phyloP scores from a whole-genome alignment of 2,113 vertebrate genomes.

The Bombycilla garrulus region DNA sequence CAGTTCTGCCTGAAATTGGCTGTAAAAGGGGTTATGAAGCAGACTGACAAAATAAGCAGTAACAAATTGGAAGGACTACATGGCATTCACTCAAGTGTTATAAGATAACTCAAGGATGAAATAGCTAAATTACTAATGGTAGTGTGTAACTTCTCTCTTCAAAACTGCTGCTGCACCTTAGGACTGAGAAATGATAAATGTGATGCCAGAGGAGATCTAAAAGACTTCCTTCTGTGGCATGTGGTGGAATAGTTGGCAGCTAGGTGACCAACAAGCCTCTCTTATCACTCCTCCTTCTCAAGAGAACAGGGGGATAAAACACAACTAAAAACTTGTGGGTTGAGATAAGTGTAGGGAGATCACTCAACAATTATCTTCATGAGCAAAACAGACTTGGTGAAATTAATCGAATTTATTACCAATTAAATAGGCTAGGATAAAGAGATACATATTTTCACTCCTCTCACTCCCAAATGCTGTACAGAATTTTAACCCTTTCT shows the following conservation, averaged over 20 bases:
- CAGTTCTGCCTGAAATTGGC: not conserved
- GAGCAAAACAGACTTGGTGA: not conserved
- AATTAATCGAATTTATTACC: not conserved
- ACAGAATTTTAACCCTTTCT: not conserved
- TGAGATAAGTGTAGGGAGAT: not conserved
- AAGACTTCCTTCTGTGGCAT: not conserved
- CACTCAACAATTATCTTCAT: not conserved
- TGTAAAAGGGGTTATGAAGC: not conserved
- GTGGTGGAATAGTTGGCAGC: not conserved
- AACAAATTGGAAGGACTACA: not conserved
- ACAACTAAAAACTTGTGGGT: not conserved
- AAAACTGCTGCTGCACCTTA: not conserved
- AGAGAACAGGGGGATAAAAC: not conserved
- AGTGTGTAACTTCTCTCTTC: not conserved
- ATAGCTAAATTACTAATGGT: not conserved
- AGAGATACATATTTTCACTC: not conserved
- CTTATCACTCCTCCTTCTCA: not conserved
- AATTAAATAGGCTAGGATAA: not conserved
- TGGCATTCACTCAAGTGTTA: not conserved
- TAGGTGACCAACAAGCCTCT: not conserved
- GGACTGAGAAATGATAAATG: not conserved
- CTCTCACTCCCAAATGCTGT: not conserved
- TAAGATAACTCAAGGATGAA: conserved; percentile 17
- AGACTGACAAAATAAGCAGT: not conserved
- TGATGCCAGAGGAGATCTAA: not conserved